Conservation (phyloP, 2,888 invertebrate genomes). For the Odontocolon sp. region DNA sequence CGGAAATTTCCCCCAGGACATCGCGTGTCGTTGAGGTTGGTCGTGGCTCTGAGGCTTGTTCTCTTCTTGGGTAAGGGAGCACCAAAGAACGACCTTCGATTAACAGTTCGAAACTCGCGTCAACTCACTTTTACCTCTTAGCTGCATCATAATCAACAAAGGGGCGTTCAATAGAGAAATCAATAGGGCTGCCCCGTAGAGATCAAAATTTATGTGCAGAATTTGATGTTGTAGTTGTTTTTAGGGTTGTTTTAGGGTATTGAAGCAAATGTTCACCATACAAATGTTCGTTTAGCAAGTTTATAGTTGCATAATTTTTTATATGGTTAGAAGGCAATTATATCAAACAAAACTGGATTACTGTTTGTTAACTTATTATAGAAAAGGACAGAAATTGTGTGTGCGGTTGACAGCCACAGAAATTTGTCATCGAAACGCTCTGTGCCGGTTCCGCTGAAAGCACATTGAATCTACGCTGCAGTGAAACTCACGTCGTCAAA, state of each 20-base stretch:
- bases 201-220: no score
- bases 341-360: no score
- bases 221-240: no score
- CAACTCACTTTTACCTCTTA: neutral
- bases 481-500: constrained; percentile 18
- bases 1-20: constrained; percentile 55
- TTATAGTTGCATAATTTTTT: no score
- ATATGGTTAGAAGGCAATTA: no score
- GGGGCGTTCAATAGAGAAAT: neutral
- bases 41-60: constrained; percentile 6
- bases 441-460: neutral
- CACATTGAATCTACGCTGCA: neutral
- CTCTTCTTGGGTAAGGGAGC: constrained; percentile 1
- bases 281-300: no score
- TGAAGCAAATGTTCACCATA: no score
- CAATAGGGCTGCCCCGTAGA: no score
- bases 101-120: constrained; percentile 23
- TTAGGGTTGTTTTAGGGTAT: no score
- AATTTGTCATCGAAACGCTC: neutral
- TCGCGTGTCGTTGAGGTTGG: neutral
- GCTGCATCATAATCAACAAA: neutral
- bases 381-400: no score
- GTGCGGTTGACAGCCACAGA: no score
- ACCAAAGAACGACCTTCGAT: constrained; percentile 20
- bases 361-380: no score